Conservation (phyloP, 2,888 invertebrate species). For the Halocaridina rubra region DNA sequence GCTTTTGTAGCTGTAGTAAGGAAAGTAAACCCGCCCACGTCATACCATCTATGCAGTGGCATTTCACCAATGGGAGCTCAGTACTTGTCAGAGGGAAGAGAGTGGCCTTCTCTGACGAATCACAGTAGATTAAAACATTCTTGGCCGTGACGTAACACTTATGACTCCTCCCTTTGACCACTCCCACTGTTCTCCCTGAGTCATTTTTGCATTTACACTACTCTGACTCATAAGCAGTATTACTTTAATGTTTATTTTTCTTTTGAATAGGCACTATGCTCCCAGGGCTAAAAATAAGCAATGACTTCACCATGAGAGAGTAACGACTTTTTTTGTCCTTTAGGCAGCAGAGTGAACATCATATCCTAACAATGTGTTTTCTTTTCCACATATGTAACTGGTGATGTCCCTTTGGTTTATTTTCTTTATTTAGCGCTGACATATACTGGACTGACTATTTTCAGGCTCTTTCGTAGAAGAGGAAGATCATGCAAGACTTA, state of each 20-base stretch:
- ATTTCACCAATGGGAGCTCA: conserved; percentile 25
- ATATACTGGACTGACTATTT: conserved; percentile 34
- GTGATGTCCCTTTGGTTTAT: neutral
- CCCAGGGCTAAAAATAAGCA: neutral
- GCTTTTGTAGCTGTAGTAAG: conserved; percentile 25
- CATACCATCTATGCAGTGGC: conserved; percentile 1
- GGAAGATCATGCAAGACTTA: conserved; percentile 35
- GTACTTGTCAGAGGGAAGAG: neutral
- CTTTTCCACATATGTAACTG: neutral
- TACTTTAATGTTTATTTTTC: neutral
- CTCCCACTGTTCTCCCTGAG: neutral
- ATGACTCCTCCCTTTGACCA: conserved; percentile 12
- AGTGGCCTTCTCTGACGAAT: conserved; percentile 31
- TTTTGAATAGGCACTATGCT: neutral
- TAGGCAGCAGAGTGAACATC: neutral
- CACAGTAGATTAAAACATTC: conserved; percentile 12
- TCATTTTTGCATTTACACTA: conserved; percentile 25
- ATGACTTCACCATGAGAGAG: neutral
- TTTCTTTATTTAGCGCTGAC: neutral
- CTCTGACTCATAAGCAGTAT: conserved; percentile 31
- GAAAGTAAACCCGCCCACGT: conserved; percentile 39
- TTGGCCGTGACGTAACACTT: conserved; percentile 29
- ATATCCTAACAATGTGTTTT: neutral
- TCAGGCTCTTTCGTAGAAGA: conserved; percentile 39
- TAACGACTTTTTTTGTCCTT: neutral